phyloP scores from a whole-genome alignment of 2,888 invertebrate genomes.

The Penaeus monodon region DNA sequence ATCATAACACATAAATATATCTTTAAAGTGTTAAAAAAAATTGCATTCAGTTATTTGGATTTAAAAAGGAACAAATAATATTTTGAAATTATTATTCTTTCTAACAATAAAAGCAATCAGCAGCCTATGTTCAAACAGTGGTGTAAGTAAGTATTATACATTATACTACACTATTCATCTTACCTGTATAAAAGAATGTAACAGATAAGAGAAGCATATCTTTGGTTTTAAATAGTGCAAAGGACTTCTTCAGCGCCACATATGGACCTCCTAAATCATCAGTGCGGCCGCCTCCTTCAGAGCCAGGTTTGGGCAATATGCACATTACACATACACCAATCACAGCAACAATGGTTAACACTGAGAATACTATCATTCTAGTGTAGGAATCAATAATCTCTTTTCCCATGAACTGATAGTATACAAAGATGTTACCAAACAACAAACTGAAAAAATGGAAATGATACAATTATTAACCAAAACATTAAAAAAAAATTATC shows the following conservation, averaged over 20 bases:
- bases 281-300: conserved; percentile 43
- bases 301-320: conserved; percentile 62
- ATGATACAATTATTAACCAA: conserved; percentile 22
- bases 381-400: conserved; percentile 80
- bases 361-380: conserved; percentile 84
- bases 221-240: conserved; percentile 81
- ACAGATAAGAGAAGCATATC: conserved; percentile 88
- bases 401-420: conserved; percentile 87
- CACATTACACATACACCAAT: conserved; percentile 65
- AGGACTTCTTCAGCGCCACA: conserved; percentile 81
- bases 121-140: too few relatives aligned
- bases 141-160: too few relatives aligned
- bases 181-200: conserved; percentile 92
- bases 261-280: conserved; percentile 59
- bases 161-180: conserved; percentile 60
- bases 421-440: conserved; percentile 95
- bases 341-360: conserved; percentile 74
- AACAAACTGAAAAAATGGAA: conserved; percentile 79
- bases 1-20: too few relatives aligned
- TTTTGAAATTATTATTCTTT: too few relatives aligned
- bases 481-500: background rate
- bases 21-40: too few relatives aligned
- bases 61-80: too few relatives aligned
- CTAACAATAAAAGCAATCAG: too few relatives aligned
- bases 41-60: too few relatives aligned